Percentiles rank a stretch among this genome's conserved stretches.
These are phyloP conservation scores for Hyposmocoma kahamanoa DNA, from an alignment of 1,140 invertebrate species.

Conservation along the genomic window DNA sequence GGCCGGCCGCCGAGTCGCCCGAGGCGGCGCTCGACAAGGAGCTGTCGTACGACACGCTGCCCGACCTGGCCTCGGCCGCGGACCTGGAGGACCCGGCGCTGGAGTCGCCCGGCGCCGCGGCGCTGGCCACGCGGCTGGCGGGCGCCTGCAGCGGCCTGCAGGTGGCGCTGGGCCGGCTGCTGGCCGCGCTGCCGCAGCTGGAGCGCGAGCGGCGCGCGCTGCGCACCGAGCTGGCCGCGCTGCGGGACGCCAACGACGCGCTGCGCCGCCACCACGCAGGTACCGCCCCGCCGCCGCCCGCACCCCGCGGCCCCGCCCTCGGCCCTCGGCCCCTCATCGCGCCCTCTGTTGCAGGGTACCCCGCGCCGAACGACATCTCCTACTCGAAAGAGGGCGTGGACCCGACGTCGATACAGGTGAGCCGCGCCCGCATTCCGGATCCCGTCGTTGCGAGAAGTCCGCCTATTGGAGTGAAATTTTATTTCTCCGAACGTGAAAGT, in stretches of 20 bases:
- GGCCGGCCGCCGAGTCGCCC: not conserved
- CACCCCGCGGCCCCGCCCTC: not conserved
- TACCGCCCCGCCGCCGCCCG: not conserved
- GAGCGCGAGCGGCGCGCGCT: slow-evolving; percentile 5
- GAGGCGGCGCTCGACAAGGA: slow-evolving; percentile 12
- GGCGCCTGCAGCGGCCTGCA: slow-evolving; percentile 22
- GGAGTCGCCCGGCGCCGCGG: slow-evolving; percentile 13
- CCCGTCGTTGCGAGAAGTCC: no score
- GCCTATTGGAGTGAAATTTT: no score
- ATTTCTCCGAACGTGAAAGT: no score
- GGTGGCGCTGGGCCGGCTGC: slow-evolving; percentile 24
- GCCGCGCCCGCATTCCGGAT: no score
- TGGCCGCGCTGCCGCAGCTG: slow-evolving; percentile 21
- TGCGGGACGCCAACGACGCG: slow-evolving; percentile 24
- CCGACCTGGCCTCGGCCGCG: slow-evolving; percentile 15
- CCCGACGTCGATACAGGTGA: slow-evolving; percentile 46
- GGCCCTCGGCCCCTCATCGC: not conserved
- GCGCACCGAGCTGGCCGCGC: slow-evolving; percentile 17
- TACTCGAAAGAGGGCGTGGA: slow-evolving; percentile 36
- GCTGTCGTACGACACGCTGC: slow-evolving; percentile 26
- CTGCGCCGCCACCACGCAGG: slow-evolving; percentile 12
- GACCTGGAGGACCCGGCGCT: slow-evolving; percentile 5
- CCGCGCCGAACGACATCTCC: slow-evolving; percentile 38
- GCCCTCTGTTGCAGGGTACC: slow-evolving; percentile 37
- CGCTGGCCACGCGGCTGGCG: slow-evolving; percentile 26